Evolutionary conservation across 2,888 invertebrate species (phyloP).

Genomic region (Hololepta plana): DNA sequence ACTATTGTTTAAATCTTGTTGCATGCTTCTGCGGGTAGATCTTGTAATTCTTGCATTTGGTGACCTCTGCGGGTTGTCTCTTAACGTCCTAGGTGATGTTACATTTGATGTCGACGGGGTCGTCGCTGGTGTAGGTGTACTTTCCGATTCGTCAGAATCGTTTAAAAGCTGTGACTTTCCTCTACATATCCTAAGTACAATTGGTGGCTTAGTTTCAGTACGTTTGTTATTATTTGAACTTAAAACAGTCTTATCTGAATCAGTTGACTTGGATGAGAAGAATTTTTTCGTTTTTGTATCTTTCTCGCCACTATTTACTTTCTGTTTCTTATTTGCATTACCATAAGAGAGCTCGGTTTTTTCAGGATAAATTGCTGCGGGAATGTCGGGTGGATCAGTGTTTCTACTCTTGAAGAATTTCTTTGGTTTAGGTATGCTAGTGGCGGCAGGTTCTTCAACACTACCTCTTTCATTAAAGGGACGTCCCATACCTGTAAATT

Average conservation of each 20-base stretch:
- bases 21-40: slow-evolving; percentile 26
- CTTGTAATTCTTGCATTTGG: slow-evolving; percentile 24
- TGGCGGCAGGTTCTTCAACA: slow-evolving; percentile 6
- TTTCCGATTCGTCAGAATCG: slow-evolving; percentile 27
- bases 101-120: slow-evolving; percentile 29
- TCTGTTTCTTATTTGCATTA: slow-evolving; percentile 14
- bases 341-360: slow-evolving; percentile 13
- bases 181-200: slow-evolving; percentile 75
- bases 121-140: slow-evolving; percentile 33
- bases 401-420: slow-evolving; percentile 83
- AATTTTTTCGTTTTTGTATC: slow-evolving; percentile 20
- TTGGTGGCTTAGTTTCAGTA: slow-evolving; percentile 42
- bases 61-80: slow-evolving; percentile 15
- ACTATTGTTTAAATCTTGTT: slow-evolving; percentile 24
- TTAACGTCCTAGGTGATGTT: slow-evolving; percentile 27
- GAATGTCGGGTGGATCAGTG: slow-evolving; percentile 35
- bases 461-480: slow-evolving; percentile 8
- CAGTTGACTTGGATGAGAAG: slow-evolving; percentile 20
- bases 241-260: slow-evolving; percentile 20
- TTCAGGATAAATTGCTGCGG: slow-evolving; percentile 16
- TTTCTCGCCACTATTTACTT: slow-evolving; percentile 1
- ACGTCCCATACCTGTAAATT: slow-evolving; percentile 6
- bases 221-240: slow-evolving; percentile 20
- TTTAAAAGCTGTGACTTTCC: slow-evolving; percentile 37
- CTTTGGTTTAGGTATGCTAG: slow-evolving; percentile 52